These are phyloP conservation scores for Cryptops parisi DNA, from an alignment of 2,888 invertebrate genomes.

Conservation along the genomic window DNA sequence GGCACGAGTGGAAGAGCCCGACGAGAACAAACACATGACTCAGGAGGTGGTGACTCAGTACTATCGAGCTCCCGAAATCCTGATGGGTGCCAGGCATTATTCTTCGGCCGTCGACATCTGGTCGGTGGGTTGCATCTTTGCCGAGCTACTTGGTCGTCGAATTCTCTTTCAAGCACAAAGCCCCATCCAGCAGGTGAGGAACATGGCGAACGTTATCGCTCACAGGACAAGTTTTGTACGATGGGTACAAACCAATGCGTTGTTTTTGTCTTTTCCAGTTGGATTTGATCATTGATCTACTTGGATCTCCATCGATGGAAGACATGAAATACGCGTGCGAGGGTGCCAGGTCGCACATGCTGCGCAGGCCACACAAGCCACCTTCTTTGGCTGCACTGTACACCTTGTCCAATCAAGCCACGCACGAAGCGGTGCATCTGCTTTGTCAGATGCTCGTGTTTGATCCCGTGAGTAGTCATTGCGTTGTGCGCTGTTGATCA, in stretches of 20 bases:
- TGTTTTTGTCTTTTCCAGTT: constrained; percentile 51
- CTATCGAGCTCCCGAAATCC: constrained; percentile 95
- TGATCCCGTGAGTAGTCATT: constrained; percentile 91
- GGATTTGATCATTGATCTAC: constrained; percentile 91
- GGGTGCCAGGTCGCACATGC: constrained; percentile 82
- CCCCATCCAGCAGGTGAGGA: constrained; percentile 76
- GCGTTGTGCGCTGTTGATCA: constrained; percentile 19
- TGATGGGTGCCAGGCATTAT: constrained; percentile 98
- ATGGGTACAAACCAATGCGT: background rate
- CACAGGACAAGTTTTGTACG: background rate
- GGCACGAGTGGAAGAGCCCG: constrained; percentile 93
- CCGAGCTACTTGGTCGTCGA: constrained; percentile 84
- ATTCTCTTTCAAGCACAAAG: constrained; percentile 98
- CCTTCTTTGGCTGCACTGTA: constrained; percentile 80
- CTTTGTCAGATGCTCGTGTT: constrained; percentile 95
- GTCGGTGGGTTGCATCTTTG: constrained; percentile 99
- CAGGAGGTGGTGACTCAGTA: constrained; percentile 99
- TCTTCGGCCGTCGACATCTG: constrained; percentile 95
- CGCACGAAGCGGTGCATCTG: constrained; percentile 95
- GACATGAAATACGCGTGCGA: constrained; percentile 98
- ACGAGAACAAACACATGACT: constrained; percentile 88
- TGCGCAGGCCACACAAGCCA: constrained; percentile 71
- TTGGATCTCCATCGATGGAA: constrained; percentile 88
- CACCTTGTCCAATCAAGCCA: constrained; percentile 80
- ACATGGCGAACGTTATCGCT: background rate